Percentiles rank a stretch among this genome's conserved stretches.
phyloP scores from a whole-genome alignment of 2,888 invertebrate species.

The Drosophila prostipennis region DNA sequence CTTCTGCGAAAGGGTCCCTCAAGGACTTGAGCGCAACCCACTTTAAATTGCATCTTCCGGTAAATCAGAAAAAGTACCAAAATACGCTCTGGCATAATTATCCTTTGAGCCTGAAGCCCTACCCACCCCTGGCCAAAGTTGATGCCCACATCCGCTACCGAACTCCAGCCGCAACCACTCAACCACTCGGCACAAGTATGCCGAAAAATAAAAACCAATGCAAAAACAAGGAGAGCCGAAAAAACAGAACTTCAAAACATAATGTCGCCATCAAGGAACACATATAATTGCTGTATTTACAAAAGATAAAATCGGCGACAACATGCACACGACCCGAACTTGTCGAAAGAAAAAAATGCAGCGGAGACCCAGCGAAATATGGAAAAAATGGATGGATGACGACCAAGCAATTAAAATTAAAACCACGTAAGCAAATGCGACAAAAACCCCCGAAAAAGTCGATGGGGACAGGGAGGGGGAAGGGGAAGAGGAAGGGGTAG shows the following conservation, averaged over 20 bases:
- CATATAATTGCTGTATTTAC: conserved; percentile 81
- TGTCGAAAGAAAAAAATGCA: conserved; percentile 25
- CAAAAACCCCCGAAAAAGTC: conserved; percentile 61
- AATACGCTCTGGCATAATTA: conserved; percentile 31
- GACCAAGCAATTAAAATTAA: conserved; percentile 79
- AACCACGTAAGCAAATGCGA: conserved; percentile 77
- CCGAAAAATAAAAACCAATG: conserved; percentile 13
- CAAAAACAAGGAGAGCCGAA: conserved; percentile 25
- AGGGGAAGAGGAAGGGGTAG: background rate
- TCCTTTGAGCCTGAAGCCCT: conserved; percentile 26
- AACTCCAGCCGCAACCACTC: conserved; percentile 13
- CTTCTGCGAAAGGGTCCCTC: background rate
- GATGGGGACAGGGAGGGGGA: conserved; percentile 3
- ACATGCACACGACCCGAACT: conserved; percentile 59
- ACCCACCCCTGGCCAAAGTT: conserved; percentile 5
- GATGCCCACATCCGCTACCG: conserved; percentile 40
- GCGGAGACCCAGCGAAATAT: conserved; percentile 7
- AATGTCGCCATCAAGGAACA: conserved; percentile 72
- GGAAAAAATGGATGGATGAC: conserved; percentile 29
- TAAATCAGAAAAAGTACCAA: conserved; percentile 11
- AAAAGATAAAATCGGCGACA: conserved; percentile 78
- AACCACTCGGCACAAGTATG: conserved; percentile 39
- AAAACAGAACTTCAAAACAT: conserved; percentile 45
- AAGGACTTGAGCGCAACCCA: conserved; percentile 16
- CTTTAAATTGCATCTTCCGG: conserved; percentile 41